Conservation (phyloP, 2,888 invertebrate species). For the Noctua janthe region DNA sequence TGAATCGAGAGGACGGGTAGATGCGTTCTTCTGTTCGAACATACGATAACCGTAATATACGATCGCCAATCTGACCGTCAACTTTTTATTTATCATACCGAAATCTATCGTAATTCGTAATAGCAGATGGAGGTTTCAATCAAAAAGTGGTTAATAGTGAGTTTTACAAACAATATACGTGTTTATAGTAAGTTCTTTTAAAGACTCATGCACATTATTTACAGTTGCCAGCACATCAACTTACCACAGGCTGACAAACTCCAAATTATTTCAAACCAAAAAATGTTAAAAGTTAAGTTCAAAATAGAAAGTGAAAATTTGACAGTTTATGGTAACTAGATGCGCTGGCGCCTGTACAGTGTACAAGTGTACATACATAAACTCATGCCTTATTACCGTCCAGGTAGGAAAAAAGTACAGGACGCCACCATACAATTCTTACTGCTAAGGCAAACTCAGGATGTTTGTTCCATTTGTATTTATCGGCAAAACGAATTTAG, state of each 20-base stretch:
- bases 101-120: neutral
- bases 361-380: no score
- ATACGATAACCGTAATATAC: neutral
- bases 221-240: no score
- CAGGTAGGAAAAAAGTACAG: neutral
- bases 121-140: neutral
- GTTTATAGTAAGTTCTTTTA: no score
- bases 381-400: neutral
- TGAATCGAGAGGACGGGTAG: conserved; percentile 4
- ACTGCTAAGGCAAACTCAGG: neutral
- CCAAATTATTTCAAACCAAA: no score
- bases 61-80: neutral
- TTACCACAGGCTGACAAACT: no score
- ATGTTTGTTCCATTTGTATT: neutral
- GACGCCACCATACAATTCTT: neutral
- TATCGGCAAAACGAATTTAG: neutral
- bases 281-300: no score
- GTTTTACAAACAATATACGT: neutral
- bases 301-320: no score
- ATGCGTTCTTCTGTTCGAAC: neutral
- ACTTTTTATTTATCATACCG: neutral
- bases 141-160: neutral
- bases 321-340: no score
- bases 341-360: no score
- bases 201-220: neutral